Evolutionary conservation across 2,113 vertebrate genomes (phyloP).

Genomic region (zebrafish (Danio rerio)): DNA sequence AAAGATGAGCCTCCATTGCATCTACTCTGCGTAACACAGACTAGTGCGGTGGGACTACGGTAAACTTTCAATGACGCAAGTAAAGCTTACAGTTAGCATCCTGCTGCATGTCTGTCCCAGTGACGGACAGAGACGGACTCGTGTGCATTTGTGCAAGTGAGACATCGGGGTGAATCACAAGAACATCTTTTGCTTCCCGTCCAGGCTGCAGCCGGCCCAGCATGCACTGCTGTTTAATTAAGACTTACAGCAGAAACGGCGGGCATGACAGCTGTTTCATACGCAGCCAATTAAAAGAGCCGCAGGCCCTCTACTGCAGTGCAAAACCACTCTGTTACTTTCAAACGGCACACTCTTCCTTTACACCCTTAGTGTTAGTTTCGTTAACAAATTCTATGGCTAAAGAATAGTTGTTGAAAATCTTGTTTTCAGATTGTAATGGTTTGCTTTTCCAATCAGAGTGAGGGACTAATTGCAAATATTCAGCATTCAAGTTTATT

Average conservation of each 20-base stretch:
- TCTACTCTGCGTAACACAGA: constrained; percentile 38
- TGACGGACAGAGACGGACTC: background rate
- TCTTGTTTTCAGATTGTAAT: too few relatives aligned
- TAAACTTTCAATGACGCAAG: constrained; percentile 36
- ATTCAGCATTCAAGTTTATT: too few relatives aligned
- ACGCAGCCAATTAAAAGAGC: constrained; percentile 55
- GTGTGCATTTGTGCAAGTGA: constrained; percentile 10
- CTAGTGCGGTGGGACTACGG: constrained; percentile 1
- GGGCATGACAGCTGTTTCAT: constrained; percentile 59
- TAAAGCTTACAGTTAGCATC: constrained; percentile 31
- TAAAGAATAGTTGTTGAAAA: too few relatives aligned
- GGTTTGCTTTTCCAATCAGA: too few relatives aligned
- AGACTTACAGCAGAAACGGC: constrained; percentile 44
- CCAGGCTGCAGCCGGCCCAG: constrained; percentile 41
- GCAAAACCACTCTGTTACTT: constrained; percentile 34
- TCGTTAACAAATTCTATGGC: too few relatives aligned
- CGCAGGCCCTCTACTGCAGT: constrained; percentile 18
- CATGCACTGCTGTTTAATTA: constrained; percentile 61
- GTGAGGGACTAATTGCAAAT: too few relatives aligned
- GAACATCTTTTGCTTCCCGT: constrained; percentile 8
- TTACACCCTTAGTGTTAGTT: too few relatives aligned
- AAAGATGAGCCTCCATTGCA: constrained; percentile 53
- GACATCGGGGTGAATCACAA: constrained; percentile 8
- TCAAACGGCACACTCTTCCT: constrained; percentile 9
- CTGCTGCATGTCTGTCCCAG: background rate